Evolutionary conservation across 2,888 invertebrate species (phyloP).

Genomic region (Protodeltote pygarga): DNA sequence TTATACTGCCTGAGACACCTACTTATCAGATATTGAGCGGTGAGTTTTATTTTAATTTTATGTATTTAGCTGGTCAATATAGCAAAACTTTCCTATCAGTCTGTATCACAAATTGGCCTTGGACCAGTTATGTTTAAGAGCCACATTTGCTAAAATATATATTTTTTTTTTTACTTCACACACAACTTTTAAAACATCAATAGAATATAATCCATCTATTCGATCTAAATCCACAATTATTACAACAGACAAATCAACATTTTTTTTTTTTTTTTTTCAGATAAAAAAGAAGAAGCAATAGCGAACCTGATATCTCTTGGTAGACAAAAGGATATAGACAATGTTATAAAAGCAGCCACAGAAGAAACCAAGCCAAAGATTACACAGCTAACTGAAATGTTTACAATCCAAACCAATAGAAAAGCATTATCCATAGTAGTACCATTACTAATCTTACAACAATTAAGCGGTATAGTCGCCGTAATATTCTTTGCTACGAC

Average conservation of each 20-base stretch:
- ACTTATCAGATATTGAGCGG: constrained; percentile 15
- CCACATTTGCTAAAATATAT: no score
- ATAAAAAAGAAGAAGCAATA: not conserved
- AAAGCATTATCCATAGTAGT: constrained; percentile 55
- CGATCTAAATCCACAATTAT: no score
- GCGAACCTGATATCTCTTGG: constrained; percentile 9
- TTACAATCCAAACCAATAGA: constrained; percentile 53
- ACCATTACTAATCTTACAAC: constrained; percentile 51
- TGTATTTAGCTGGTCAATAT: no score
- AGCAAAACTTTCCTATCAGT: no score
- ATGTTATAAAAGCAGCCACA: not conserved
- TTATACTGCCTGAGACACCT: constrained; percentile 16
- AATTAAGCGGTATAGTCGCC: constrained; percentile 56
- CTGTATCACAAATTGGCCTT: no score
- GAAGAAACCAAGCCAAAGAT: not conserved
- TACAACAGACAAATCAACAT: no score
- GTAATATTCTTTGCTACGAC: constrained; percentile 53
- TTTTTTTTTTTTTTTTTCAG: constrained; percentile 7
- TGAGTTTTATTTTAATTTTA: not conserved
- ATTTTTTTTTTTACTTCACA: no score
- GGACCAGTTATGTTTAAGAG: no score
- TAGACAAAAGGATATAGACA: constrained; percentile 1
- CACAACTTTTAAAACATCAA: no score
- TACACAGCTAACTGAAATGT: constrained; percentile 48
- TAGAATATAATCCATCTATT: no score